Conservation (phyloP, 2,113 vertebrate species). For the Raja brachyura region DNA sequence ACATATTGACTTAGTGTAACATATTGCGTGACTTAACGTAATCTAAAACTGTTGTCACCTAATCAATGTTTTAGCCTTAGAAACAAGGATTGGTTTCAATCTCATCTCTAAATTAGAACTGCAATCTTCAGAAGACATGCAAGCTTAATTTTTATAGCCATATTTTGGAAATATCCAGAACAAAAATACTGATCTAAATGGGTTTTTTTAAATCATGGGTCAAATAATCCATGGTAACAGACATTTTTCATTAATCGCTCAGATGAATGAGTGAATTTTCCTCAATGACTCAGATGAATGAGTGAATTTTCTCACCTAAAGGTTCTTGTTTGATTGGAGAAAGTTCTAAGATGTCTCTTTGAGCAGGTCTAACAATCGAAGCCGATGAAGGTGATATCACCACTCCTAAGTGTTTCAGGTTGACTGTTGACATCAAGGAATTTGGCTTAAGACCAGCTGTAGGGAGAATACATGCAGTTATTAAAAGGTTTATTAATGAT, state of each 20-base stretch:
- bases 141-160: neutral
- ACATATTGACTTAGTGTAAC: too few species aligned
- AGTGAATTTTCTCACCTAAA: conserved; percentile 23
- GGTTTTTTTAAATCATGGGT: too few species aligned
- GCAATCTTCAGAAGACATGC: neutral
- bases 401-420: conserved; percentile 88
- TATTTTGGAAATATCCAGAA: neutral
- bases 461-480: too few species aligned
- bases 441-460: conserved; percentile 89
- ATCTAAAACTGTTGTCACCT: neutral
- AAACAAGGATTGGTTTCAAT: neutral
- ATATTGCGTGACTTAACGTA: neutral
- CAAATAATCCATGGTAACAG: neutral
- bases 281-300: too few species aligned
- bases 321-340: neutral
- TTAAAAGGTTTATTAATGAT: neutral
- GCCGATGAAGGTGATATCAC: conserved; percentile 70
- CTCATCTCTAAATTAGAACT: neutral
- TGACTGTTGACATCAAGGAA: conserved; percentile 75
- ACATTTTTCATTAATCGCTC: neutral
- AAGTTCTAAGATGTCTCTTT: neutral
- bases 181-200: too few species aligned
- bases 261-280: neutral
- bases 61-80: neutral
- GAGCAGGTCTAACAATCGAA: neutral